These are phyloP conservation scores for Mormyrus hasselquistii DNA, from an alignment of 2,797 vertebrate species.

Conservation along the genomic window DNA sequence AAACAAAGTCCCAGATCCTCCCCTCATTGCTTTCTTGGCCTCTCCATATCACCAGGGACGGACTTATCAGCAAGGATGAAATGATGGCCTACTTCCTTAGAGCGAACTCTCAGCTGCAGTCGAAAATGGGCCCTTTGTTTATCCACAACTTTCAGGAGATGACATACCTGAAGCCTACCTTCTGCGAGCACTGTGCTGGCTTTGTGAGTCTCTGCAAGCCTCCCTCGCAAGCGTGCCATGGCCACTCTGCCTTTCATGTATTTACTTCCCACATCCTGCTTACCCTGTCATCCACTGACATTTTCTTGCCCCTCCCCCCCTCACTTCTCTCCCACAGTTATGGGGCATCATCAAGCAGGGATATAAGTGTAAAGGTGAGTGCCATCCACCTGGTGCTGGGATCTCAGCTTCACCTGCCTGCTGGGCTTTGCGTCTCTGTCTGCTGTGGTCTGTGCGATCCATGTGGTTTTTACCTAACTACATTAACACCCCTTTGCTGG, in stretches of 20 bases:
- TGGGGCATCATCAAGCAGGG: conserved; percentile 99
- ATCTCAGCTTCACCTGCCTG: too few species aligned
- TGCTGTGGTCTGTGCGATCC: not conserved
- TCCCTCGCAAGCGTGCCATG: not conserved
- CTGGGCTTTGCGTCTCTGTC: not conserved
- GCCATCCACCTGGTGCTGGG: not conserved
- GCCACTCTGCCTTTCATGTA: not conserved
- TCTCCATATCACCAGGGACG: conserved; percentile 66
- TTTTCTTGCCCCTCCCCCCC: conserved; percentile 45
- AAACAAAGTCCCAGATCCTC: not conserved
- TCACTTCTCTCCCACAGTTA: conserved; percentile 71
- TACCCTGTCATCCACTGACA: conserved; percentile 44
- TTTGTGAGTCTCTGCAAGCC: conserved; percentile 75
- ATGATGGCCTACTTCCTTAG: conserved; percentile 95
- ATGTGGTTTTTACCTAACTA: not conserved
- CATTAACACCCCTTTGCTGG: not conserved
- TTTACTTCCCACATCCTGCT: conserved; percentile 48
- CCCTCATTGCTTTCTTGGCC: not conserved
- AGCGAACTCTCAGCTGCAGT: conserved; percentile 89
- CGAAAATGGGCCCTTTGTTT: conserved; percentile 93
- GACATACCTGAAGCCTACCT: conserved; percentile 93
- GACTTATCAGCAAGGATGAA: conserved; percentile 93
- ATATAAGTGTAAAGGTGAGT: conserved; percentile 95
- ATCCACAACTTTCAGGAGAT: conserved; percentile 94
- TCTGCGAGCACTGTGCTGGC: conserved; percentile 95